phyloP scores from a whole-genome alignment of 2,113 vertebrate genomes.

The Collichthys lucidus region DNA sequence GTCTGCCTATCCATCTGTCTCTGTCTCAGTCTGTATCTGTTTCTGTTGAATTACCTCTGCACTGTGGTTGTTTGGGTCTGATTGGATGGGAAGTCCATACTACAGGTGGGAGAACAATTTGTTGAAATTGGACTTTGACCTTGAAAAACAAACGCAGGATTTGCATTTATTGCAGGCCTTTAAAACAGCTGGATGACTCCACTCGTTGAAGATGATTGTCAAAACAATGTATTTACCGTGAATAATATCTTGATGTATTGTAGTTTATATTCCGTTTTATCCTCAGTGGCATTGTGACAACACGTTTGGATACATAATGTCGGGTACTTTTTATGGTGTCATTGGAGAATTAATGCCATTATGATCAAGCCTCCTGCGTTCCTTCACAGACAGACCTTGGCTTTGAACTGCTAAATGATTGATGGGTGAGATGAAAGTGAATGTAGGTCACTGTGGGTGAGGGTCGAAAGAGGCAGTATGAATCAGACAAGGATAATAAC shows the following conservation, averaged over 20 bases:
- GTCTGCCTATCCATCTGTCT: conserved; percentile 27
- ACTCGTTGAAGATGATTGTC: conserved; percentile 8
- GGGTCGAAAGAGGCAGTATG: conserved; percentile 68
- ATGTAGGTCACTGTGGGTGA: conserved; percentile 78
- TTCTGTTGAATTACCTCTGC: conserved; percentile 39
- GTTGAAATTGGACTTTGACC: conserved; percentile 23
- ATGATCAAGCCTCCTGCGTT: conserved; percentile 63
- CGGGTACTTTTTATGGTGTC: conserved; percentile 27
- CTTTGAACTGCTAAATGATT: conserved; percentile 81
- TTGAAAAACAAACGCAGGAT: conserved; percentile 26
- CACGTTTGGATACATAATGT: conserved; percentile 27
- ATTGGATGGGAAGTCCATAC: conserved; percentile 20
- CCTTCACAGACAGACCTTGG: conserved; percentile 66
- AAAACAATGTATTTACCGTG: conserved; percentile 31
- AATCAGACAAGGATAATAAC: conserved; percentile 76
- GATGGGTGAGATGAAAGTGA: conserved; percentile 78
- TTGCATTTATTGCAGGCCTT: conserved; percentile 17
- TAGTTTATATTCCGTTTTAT: conserved; percentile 40
- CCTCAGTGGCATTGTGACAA: neutral
- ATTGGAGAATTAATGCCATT: conserved; percentile 67
- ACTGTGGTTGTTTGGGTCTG: conserved; percentile 18
- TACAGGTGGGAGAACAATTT: conserved; percentile 24
- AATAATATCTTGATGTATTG: conserved; percentile 12
- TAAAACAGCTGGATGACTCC: conserved; percentile 35
- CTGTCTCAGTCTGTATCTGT: conserved; percentile 18